Percentiles rank a stretch among this genome's conserved stretches.
phyloP scores from a whole-genome alignment of 2,113 vertebrate genomes.

The Cryptotis parvus region DNA sequence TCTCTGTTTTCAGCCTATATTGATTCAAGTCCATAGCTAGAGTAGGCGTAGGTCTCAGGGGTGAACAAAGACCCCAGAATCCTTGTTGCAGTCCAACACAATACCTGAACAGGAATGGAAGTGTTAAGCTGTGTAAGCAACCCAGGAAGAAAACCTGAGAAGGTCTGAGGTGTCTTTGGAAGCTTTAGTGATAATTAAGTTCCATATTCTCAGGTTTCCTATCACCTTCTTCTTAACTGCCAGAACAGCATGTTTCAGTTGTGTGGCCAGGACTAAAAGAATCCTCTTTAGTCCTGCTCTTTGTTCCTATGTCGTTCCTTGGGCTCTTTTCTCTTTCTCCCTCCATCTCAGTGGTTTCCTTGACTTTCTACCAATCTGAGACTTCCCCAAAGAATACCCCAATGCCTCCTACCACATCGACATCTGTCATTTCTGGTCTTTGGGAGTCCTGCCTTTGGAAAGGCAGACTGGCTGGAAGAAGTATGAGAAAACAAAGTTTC shows the following conservation, averaged over 20 bases:
- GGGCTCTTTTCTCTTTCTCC: accelerated
- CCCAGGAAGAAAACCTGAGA: background rate
- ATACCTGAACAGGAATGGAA: background rate
- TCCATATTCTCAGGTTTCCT: conserved; percentile 66
- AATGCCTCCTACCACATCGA: background rate
- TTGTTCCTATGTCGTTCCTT: background rate
- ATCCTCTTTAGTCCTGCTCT: conserved; percentile 47
- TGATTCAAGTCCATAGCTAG: background rate
- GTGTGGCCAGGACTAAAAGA: background rate
- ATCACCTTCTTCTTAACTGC: conserved; percentile 49
- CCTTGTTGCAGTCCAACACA: background rate
- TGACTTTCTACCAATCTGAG: conserved; percentile 4
- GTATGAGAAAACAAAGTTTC: background rate
- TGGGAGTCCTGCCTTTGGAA: background rate
- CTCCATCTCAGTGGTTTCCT: background rate
- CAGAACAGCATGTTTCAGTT: background rate
- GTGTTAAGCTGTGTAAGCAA: background rate
- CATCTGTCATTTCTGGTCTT: background rate
- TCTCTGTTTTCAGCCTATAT: background rate
- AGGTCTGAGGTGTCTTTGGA: conserved; percentile 13
- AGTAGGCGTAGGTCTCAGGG: background rate
- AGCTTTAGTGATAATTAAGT: conserved; percentile 37
- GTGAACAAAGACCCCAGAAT: background rate
- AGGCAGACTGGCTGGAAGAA: background rate
- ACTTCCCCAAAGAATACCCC: background rate